Evolutionary conservation across 2,113 vertebrate species (phyloP).

Genomic region (Phaetusa simplex): DNA sequence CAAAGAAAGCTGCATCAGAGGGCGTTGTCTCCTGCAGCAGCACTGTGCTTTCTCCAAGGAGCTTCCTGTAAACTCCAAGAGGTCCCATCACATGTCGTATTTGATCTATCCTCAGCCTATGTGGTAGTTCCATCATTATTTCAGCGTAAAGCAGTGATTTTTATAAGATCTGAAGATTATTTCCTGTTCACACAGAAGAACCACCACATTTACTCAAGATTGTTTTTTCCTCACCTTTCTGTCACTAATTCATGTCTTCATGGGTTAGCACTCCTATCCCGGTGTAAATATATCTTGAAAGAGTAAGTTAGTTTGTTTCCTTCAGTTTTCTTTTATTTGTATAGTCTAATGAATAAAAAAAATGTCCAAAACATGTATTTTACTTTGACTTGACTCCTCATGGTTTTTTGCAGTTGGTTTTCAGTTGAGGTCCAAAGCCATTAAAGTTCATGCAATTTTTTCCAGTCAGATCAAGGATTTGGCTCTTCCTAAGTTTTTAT

Average conservation of each 20-base stretch:
- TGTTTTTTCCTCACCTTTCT: background rate
- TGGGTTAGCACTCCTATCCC: background rate
- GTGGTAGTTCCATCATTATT: accelerated
- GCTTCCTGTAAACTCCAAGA: background rate
- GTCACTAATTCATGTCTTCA: background rate
- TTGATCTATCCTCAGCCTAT: background rate
- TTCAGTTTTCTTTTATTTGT: background rate
- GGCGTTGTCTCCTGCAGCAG: background rate
- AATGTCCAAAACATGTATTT: background rate
- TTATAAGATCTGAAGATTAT: background rate
- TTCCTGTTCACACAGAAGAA: background rate
- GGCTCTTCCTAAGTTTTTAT: background rate
- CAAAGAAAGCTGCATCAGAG: background rate
- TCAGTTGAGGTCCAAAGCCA: background rate
- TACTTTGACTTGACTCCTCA: background rate
- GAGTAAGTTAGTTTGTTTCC: background rate
- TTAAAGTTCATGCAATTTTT: background rate
- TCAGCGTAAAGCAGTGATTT: background rate
- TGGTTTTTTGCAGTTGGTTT: background rate
- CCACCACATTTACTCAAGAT: accelerated
- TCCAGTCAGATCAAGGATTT: background rate
- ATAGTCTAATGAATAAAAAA: background rate
- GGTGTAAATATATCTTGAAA: background rate
- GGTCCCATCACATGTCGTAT: accelerated
- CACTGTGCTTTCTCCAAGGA: background rate